These are phyloP conservation scores for Watsonalla cultraria DNA, from an alignment of 2,888 invertebrate species.

Conservation along the genomic window DNA sequence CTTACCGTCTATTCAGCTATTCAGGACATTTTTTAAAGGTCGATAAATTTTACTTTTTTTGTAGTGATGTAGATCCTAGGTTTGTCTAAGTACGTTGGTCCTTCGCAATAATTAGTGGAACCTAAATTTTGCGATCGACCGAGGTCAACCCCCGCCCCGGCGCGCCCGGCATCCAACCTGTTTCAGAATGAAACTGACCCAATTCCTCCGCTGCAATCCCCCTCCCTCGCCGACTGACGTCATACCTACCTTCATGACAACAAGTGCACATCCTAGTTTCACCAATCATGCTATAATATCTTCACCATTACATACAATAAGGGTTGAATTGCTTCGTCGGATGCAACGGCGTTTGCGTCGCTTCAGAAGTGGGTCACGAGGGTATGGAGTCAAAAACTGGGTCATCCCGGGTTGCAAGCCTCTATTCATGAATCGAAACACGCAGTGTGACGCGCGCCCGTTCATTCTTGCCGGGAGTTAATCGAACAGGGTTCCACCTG, in stretches of 20 bases:
- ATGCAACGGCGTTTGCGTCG: conserved; percentile 25
- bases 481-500: conserved; percentile 46
- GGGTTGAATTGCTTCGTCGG: conserved; percentile 16
- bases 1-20: too few species aligned
- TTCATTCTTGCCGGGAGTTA: conserved; percentile 68
- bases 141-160: conserved; percentile 31
- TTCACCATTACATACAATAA: conserved; percentile 12
- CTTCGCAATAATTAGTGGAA: conserved; percentile 39
- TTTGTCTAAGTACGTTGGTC: conserved; percentile 6
- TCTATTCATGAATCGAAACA: conserved; percentile 78
- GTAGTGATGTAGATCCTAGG: too few species aligned
- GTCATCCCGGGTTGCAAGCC: conserved; percentile 83
- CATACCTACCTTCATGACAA: conserved; percentile 55
- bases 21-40: too few species aligned
- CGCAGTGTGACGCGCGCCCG: conserved; percentile 55
- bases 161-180: conserved; percentile 54
- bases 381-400: conserved; percentile 78
- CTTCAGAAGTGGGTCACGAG: conserved; percentile 19
- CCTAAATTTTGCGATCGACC: conserved; percentile 49
- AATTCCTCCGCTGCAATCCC: conserved; percentile 72
- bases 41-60: too few species aligned
- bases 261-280: conserved; percentile 44
- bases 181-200: conserved; percentile 84
- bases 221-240: conserved; percentile 76
- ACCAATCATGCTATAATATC: conserved; percentile 21